phyloP scores from a whole-genome alignment of 2,797 vertebrate species.

The Odontamblyopus rebecca region DNA sequence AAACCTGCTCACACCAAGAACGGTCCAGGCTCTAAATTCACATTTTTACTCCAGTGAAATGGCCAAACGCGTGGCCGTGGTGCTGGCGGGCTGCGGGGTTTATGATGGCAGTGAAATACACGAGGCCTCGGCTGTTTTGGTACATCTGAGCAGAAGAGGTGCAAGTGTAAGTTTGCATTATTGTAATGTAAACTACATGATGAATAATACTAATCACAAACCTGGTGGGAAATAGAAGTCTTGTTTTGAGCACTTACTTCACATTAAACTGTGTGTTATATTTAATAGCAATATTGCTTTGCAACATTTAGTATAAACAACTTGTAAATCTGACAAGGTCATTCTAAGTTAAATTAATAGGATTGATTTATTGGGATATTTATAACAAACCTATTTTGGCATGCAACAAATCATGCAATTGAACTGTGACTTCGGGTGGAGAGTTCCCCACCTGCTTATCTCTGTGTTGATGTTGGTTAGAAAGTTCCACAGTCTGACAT shows the following conservation, averaged over 20 bases:
- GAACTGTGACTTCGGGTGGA: background rate
- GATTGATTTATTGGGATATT: background rate
- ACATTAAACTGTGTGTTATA: too few relatives aligned
- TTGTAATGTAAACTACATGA: background rate
- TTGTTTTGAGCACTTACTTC: too few relatives aligned
- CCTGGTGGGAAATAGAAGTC: too few relatives aligned
- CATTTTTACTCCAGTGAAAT: slow-evolving; percentile 44
- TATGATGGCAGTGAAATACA: slow-evolving; percentile 81
- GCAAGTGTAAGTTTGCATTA: slow-evolving; percentile 66
- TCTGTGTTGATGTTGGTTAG: background rate
- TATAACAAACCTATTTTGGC: background rate
- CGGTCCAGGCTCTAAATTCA: background rate
- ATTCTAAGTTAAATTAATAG: background rate
- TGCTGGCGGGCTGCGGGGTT: slow-evolving; percentile 82
- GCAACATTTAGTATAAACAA: background rate
- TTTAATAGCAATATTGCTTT: too few relatives aligned
- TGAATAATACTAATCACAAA: background rate
- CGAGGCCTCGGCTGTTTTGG: slow-evolving; percentile 76
- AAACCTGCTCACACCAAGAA: slow-evolving; percentile 8
- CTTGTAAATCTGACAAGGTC: background rate
- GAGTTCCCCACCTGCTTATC: background rate
- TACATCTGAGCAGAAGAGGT: slow-evolving; percentile 79
- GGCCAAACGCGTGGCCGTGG: slow-evolving; percentile 80
- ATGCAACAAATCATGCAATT: too few relatives aligned
- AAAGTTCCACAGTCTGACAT: background rate